Evolutionary conservation across 2,888 invertebrate genomes (phyloP).

Genomic region (Catocala sponsa): DNA sequence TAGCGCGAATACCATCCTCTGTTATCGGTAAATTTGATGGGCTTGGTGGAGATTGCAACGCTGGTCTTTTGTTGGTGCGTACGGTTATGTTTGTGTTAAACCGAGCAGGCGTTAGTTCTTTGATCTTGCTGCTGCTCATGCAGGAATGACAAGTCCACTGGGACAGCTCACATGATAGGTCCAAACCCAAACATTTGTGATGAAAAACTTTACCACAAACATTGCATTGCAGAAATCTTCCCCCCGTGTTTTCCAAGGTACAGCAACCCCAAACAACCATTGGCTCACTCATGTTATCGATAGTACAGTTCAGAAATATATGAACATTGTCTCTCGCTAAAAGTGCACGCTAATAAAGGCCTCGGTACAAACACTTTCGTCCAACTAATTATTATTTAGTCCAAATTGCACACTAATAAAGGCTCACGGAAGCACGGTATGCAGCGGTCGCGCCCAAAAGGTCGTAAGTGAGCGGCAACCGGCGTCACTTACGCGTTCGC

Average conservation of each 20-base stretch:
- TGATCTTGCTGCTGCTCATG: slow-evolving; percentile 1
- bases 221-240: slow-evolving; percentile 1
- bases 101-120: slow-evolving; percentile 6
- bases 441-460: slow-evolving; percentile 1
- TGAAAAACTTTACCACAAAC: slow-evolving; percentile 8
- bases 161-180: slow-evolving; percentile 3
- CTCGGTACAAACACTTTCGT: neutral
- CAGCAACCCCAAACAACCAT: slow-evolving; percentile 6
- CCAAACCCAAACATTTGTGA: slow-evolving; percentile 6
- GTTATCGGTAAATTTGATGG: slow-evolving; percentile 4
- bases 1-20: slow-evolving; percentile 3
- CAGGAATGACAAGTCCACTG: neutral
- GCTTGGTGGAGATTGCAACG: slow-evolving; percentile 10
- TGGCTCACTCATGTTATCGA: slow-evolving; percentile 9
- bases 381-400: neutral
- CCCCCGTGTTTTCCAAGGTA: neutral
- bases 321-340: neutral
- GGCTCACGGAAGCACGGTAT: slow-evolving; percentile 1
- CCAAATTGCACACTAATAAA: neutral
- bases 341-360: slow-evolving; percentile 1
- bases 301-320: neutral
- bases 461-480: neutral
- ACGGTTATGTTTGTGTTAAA: slow-evolving; percentile 8
- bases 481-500: neutral
- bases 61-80: slow-evolving; percentile 9